Evolutionary conservation across 1,140 invertebrate species (phyloP).

Genomic region (Halesus radiatus): DNA sequence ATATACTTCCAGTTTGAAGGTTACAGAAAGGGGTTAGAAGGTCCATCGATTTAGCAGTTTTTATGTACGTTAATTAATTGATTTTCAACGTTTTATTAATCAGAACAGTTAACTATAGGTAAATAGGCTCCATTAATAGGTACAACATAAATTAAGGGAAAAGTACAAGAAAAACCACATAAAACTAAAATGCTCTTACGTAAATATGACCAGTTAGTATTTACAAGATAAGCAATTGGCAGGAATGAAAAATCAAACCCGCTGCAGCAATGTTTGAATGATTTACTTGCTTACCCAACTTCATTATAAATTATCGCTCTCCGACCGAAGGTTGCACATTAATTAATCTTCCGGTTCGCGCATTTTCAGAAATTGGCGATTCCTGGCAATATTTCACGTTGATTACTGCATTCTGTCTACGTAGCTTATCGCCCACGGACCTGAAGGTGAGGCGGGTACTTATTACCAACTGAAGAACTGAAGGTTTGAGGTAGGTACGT

Average conservation of each 20-base stretch:
- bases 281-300: slow-evolving; percentile 6
- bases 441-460: not conserved
- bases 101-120: too few relatives aligned
- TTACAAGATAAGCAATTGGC: not conserved
- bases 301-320: slow-evolving; percentile 15
- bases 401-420: slow-evolving; percentile 56
- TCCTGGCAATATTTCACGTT: slow-evolving; percentile 48
- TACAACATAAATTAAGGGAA: too few relatives aligned
- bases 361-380: slow-evolving; percentile 34
- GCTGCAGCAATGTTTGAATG: not conserved
- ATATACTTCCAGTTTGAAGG: too few relatives aligned
- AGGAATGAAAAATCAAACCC: not conserved
- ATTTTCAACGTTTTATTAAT: too few relatives aligned
- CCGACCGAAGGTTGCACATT: slow-evolving; percentile 21
- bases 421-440: slow-evolving; percentile 52
- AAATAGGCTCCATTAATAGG: too few relatives aligned
- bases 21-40: too few relatives aligned
- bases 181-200: too few relatives aligned
- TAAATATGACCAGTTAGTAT: too few relatives aligned
- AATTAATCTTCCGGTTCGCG: slow-evolving; percentile 40
- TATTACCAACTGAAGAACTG: not conserved
- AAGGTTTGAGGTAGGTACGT: not conserved
- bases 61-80: too few relatives aligned
- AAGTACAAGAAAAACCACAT: too few relatives aligned
- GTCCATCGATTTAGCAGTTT: too few relatives aligned